Evolutionary conservation across 1,140 invertebrate genomes (phyloP), one percentile per base, ranked within the genome.

Genomic region (Ceratina australensis): DNA sequence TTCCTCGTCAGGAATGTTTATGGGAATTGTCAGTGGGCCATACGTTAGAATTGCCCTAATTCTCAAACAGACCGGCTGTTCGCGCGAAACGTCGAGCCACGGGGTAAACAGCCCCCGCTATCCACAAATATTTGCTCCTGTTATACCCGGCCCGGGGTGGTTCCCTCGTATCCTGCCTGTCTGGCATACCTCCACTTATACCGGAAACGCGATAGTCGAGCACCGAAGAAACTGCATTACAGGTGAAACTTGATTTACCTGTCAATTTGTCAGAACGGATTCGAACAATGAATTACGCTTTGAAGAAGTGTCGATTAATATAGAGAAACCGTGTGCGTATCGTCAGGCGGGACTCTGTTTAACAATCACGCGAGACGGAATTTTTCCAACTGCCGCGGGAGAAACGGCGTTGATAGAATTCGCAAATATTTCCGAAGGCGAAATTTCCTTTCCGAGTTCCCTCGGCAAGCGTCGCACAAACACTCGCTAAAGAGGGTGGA

Each of bases 81-180:
- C 59, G 72, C 80, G 65, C 82, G 61, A 81, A 84, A 87, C 77
- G 72, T 78, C 79, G 69, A 84, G 79, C 73, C 49, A 22, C 22
- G 59, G 12, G 60, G 85, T 80, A 89, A 88, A 89, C 79, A 87
- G 68, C 79, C 82, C 80, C 79, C 67, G 79, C 78, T 80, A 86
- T 83, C 80, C 69, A 72, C 86, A 89, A 89, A 88, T 84, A 87
- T 88, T 89, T 87, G 72, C 87, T 64, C 69, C 68, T 59, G 71
- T 77, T 79, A 80, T 67, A 72, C 72, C 73, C 59, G 33, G 24
- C n/a, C 68, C 71, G 52, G 64, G 49, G 60, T 24, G 71, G 71
- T 75, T 20, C 26, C 49, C 54, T 71, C 26, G 28, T 13, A 12
- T 42, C 7, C n/a, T n/a, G n/a, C n/a, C n/a, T n/a, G n/a, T n/a